Conservation (phyloP, 2,113 vertebrate genomes). For the Lates calcarifer region DNA sequence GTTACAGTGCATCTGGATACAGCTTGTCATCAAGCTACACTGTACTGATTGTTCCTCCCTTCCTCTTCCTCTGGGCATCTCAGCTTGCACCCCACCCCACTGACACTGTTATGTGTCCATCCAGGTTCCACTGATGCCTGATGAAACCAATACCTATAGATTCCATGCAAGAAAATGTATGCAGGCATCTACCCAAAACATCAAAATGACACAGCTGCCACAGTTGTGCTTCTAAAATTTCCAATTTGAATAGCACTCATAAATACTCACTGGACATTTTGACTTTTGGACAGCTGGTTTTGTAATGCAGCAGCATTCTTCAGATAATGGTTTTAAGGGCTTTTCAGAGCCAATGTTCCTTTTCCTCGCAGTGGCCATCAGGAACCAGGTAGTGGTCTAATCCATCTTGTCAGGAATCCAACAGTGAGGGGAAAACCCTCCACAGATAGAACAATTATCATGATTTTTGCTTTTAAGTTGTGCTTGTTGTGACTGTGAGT, state of each 20-base stretch:
- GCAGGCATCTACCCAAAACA: slow-evolving; percentile 64
- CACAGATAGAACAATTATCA: slow-evolving; percentile 45
- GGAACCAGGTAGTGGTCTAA: slow-evolving; percentile 68
- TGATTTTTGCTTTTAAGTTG: slow-evolving; percentile 24
- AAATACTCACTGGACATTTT: slow-evolving; percentile 82
- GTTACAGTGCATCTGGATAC: slow-evolving; percentile 34
- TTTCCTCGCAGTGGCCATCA: slow-evolving; percentile 64
- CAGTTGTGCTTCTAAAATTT: slow-evolving; percentile 83
- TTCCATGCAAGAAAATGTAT: slow-evolving; percentile 65
- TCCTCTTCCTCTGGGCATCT: slow-evolving; percentile 49
- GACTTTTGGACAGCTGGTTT: slow-evolving; percentile 85
- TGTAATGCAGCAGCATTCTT: slow-evolving; percentile 77
- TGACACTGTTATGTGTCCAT: slow-evolving; percentile 59
- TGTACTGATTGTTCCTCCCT: slow-evolving; percentile 39
- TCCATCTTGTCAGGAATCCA: slow-evolving; percentile 72
- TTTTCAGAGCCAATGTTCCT: slow-evolving; percentile 54
- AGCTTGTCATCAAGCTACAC: slow-evolving; percentile 26
- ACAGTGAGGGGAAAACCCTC: slow-evolving; percentile 40
- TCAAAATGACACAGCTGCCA: slow-evolving; percentile 85
- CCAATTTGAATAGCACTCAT: slow-evolving; percentile 77
- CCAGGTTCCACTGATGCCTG: slow-evolving; percentile 67
- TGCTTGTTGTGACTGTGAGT: slow-evolving; percentile 22
- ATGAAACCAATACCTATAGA: slow-evolving; percentile 82
- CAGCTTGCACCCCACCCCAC: slow-evolving; percentile 33
- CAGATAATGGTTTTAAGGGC: slow-evolving; percentile 76